phyloP scores from a whole-genome alignment of 2,888 invertebrate genomes.

The Spilarctia lutea region DNA sequence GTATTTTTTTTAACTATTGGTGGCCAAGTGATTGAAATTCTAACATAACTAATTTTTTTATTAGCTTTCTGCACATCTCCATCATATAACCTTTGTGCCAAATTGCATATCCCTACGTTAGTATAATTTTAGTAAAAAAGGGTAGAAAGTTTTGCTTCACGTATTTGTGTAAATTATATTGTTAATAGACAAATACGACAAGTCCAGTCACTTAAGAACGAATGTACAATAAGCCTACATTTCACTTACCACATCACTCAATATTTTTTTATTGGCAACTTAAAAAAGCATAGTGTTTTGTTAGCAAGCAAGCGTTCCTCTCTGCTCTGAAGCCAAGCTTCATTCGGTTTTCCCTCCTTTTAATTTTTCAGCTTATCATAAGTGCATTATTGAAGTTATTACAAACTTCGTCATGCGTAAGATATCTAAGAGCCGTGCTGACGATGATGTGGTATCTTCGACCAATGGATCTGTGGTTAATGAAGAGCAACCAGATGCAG shows the following conservation, averaged over 20 bases:
- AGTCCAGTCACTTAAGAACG: background rate
- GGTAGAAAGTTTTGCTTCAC: no score
- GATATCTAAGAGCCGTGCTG: constrained; percentile 78
- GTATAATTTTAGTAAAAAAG: no score
- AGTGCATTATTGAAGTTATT: constrained; percentile 55
- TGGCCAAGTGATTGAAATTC: no score
- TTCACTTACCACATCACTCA: background rate
- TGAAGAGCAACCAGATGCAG: constrained; percentile 58
- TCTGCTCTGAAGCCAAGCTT: constrained; percentile 12
- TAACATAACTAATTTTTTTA: no score
- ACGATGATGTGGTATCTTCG: constrained; percentile 80
- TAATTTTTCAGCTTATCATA: constrained; percentile 17
- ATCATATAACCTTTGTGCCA: no score
- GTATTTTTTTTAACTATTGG: no score
- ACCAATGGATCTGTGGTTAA: constrained; percentile 77
- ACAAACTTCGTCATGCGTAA: constrained; percentile 73
- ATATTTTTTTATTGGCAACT: constrained; percentile 5
- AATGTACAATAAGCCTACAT: background rate
- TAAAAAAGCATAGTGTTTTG: constrained; percentile 15
- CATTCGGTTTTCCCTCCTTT: constrained; percentile 49
- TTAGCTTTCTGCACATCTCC: no score
- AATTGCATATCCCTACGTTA: no score
- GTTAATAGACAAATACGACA: background rate
- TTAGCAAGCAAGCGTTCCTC: constrained; percentile 17
- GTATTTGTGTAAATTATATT: background rate